A percentile compares a stretch with the other conserved stretches of the same genome.
Conservation (phyloP, 2,888 invertebrate genomes). For the Cylindroiulus punctatus region DNA sequence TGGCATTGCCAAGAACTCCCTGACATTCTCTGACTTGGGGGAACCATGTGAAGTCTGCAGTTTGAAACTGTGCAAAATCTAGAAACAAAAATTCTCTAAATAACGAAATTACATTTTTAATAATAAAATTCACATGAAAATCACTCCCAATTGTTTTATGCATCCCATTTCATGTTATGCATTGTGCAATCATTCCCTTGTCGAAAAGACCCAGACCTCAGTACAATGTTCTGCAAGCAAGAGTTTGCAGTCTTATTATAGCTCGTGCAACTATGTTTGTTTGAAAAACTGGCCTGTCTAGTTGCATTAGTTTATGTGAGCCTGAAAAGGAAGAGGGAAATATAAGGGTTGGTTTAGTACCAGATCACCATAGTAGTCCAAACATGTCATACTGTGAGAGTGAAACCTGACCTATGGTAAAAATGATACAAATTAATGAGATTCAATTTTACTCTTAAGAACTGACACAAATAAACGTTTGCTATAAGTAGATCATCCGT, state of each 20-base stretch:
- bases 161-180: too few relatives aligned
- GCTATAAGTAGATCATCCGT: background rate
- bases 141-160: too few relatives aligned
- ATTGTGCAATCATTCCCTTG: too few relatives aligned
- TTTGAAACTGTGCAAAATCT: too few relatives aligned
- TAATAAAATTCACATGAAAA: too few relatives aligned
- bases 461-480: constrained; percentile 17
- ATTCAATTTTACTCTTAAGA: background rate
- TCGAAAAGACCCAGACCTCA: too few relatives aligned
- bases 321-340: background rate
- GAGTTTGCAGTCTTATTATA: background rate
- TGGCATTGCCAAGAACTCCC: too few relatives aligned
- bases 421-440: background rate
- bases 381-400: background rate
- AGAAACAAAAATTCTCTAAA: too few relatives aligned
- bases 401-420: background rate
- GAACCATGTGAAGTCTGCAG: too few relatives aligned
- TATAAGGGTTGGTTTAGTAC: background rate
- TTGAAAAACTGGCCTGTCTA: background rate
- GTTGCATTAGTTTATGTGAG: background rate
- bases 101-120: too few relatives aligned
- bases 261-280: background rate
- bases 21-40: too few relatives aligned
- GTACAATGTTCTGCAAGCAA: background rate
- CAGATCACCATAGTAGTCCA: too few relatives aligned